Conservation (phyloP, 2,888 invertebrate species). For the Pharmacophagus antenor region DNA sequence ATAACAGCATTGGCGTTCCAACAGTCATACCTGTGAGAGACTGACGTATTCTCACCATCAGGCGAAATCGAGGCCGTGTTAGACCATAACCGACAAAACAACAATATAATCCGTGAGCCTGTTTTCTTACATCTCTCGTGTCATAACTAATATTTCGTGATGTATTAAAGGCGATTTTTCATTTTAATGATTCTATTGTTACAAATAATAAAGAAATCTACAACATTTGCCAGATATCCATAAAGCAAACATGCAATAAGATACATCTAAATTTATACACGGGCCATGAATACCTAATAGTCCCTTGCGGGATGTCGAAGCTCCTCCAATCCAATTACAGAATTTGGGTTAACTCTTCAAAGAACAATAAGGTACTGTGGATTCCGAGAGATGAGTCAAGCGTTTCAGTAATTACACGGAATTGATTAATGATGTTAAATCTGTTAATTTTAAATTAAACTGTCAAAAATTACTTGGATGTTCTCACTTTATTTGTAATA, state of each 20-base stretch:
- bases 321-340: slow-evolving; percentile 19
- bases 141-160: too few species aligned
- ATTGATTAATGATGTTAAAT: slow-evolving; percentile 5
- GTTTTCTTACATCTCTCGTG: too few species aligned
- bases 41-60: too few species aligned
- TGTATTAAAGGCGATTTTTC: too few species aligned
- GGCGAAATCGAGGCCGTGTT: too few species aligned
- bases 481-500: too few species aligned
- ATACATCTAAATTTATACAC: background rate
- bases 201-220: background rate
- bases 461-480: too few species aligned
- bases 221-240: background rate
- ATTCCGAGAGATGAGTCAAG: background rate
- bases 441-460: background rate
- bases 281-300: background rate
- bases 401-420: slow-evolving; percentile 12
- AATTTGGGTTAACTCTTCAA: slow-evolving; percentile 14
- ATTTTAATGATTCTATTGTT: background rate
- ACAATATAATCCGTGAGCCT: too few species aligned
- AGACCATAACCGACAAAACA: too few species aligned
- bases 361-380: slow-evolving; percentile 19
- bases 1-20: too few species aligned
- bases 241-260: background rate
- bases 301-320: background rate
- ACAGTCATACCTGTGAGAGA: too few species aligned